phyloP scores from a whole-genome alignment of 1,140 invertebrate species.

The Hyphantria cunea region DNA sequence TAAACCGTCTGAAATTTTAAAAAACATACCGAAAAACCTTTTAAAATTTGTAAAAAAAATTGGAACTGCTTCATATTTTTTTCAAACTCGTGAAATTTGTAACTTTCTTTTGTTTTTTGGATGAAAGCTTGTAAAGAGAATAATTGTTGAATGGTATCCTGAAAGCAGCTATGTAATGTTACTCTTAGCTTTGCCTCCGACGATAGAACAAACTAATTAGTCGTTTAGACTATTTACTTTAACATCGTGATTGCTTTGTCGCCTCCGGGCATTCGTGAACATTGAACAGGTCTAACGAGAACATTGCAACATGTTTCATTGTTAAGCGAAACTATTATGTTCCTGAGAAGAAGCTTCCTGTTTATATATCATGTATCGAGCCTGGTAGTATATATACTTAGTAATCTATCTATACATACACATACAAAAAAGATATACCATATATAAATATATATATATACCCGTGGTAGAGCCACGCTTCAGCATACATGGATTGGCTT shows the following conservation, averaged over 20 bases:
- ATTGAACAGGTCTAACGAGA: constrained; percentile 34
- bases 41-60: too few relatives aligned
- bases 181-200: constrained; percentile 33
- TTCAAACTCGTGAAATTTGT: too few relatives aligned
- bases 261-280: constrained; percentile 39
- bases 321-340: constrained; percentile 24
- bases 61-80: too few relatives aligned
- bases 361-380: background rate
- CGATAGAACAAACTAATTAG: constrained; percentile 72
- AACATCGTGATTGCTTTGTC: constrained; percentile 63
- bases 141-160: background rate
- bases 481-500: too few relatives aligned
- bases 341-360: background rate
- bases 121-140: background rate
- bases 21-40: too few relatives aligned
- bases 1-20: too few relatives aligned
- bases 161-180: constrained; percentile 29
- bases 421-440: too few relatives aligned
- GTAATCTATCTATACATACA: background rate
- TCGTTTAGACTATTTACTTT: constrained; percentile 71
- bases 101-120: too few relatives aligned
- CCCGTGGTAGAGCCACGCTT: too few relatives aligned
- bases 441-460: too few relatives aligned
- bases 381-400: background rate
- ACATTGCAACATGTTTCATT: constrained; percentile 31